Conservation (phyloP, 2,888 invertebrate species). For the Rhamphomyia laevipes region DNA sequence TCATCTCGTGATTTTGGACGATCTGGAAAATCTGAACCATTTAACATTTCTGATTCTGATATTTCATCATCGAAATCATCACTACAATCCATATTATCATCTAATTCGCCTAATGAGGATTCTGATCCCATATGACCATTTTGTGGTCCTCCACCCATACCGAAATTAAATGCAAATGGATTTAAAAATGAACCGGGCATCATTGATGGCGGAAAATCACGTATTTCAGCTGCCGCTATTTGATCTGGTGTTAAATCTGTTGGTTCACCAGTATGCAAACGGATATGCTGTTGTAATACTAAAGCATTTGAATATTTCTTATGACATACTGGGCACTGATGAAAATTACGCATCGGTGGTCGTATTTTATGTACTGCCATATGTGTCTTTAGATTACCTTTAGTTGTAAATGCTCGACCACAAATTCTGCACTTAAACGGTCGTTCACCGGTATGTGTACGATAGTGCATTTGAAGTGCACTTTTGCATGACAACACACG, state of each 20-base stretch:
- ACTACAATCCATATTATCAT: slow-evolving; percentile 36
- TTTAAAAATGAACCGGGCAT: slow-evolving; percentile 36
- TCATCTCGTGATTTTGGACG: slow-evolving; percentile 33
- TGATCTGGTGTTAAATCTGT: slow-evolving; percentile 76
- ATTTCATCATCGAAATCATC: slow-evolving; percentile 34
- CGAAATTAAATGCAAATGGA: slow-evolving; percentile 35
- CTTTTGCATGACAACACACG: slow-evolving; percentile 93
- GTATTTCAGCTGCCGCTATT: slow-evolving; percentile 74
- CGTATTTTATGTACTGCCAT: slow-evolving; percentile 98
- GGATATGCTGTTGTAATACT: slow-evolving; percentile 90
- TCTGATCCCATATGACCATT: slow-evolving; percentile 34
- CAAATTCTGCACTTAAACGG: slow-evolving; percentile 97
- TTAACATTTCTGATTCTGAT: slow-evolving; percentile 34
- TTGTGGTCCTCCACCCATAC: slow-evolving; percentile 20
- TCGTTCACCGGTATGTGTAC: slow-evolving; percentile 40
- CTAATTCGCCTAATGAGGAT: slow-evolving; percentile 36
- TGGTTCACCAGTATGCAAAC: slow-evolving; percentile 84
- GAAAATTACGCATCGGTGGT: slow-evolving; percentile 81
- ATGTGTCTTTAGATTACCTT: slow-evolving; percentile 97
- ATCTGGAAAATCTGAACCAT: slow-evolving; percentile 28
- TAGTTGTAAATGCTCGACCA: slow-evolving; percentile 94
- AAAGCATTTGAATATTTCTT: slow-evolving; percentile 92
- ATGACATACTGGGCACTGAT: slow-evolving; percentile 96
- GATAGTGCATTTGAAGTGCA: slow-evolving; percentile 95
- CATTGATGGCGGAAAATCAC: slow-evolving; percentile 56